Conservation (phyloP, 2,797 vertebrate genomes). For the Gymnoscopelus microlampas region DNA sequence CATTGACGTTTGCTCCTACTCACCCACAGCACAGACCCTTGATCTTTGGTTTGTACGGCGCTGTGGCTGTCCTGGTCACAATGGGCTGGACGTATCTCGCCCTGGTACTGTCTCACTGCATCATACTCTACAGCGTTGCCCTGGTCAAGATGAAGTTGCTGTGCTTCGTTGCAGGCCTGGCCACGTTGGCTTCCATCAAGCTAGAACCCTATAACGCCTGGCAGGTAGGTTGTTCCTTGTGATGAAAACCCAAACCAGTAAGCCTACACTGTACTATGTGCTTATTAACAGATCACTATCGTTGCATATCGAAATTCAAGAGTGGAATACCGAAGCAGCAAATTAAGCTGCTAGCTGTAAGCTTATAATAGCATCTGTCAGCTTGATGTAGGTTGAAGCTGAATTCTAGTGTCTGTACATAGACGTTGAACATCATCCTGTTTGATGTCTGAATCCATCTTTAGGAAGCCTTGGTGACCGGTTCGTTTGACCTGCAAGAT, state of each 20-base stretch:
- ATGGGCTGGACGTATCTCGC: slow-evolving; percentile 92
- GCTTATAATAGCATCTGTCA: too few species aligned
- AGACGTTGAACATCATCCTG: not conserved
- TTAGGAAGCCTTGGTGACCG: slow-evolving; percentile 89
- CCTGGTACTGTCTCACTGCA: slow-evolving; percentile 91
- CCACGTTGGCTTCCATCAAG: slow-evolving; percentile 92
- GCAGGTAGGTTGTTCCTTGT: slow-evolving; percentile 84
- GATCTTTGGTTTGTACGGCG: slow-evolving; percentile 89
- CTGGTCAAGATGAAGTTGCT: slow-evolving; percentile 91
- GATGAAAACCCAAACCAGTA: too few species aligned
- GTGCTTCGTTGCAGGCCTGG: slow-evolving; percentile 87
- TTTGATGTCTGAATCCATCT: slow-evolving; percentile 36
- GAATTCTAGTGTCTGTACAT: not conserved
- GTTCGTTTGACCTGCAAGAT: slow-evolving; percentile 92
- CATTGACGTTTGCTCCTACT: slow-evolving; percentile 51
- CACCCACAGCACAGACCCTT: slow-evolving; percentile 90
- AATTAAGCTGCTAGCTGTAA: too few species aligned
- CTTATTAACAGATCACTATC: too few species aligned
- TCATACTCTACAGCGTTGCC: slow-evolving; percentile 88
- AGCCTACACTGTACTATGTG: too few species aligned
- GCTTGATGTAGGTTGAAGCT: not conserved
- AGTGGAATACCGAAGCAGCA: too few species aligned
- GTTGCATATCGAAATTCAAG: too few species aligned
- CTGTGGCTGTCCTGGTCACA: slow-evolving; percentile 85
- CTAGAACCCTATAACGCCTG: slow-evolving; percentile 93